These are phyloP conservation scores for Orgyia antiqua DNA, from an alignment of 2,888 invertebrate species.

Conservation along the genomic window DNA sequence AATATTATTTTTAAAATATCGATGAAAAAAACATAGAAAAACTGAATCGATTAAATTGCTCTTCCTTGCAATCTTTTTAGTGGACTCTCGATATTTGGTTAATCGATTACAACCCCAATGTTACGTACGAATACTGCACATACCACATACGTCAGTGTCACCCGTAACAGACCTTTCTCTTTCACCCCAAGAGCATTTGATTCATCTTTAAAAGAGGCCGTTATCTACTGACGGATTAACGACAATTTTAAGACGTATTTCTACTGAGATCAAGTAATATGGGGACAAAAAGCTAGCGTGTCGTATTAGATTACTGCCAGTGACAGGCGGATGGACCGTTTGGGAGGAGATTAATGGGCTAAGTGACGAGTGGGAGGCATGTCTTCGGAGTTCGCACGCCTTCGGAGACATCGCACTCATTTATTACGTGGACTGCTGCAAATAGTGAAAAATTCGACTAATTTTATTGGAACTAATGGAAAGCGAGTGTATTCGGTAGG, in stretches of 20 bases:
- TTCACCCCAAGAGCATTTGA: conserved; percentile 47
- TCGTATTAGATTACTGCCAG: conserved; percentile 75
- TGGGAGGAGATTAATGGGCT: conserved; percentile 70
- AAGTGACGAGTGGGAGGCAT: conserved; percentile 71
- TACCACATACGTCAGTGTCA: conserved; percentile 19
- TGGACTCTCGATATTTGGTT: too few species aligned
- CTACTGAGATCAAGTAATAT: conserved; percentile 61
- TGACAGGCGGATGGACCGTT: conserved; percentile 71
- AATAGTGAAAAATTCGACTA: conserved; percentile 59
- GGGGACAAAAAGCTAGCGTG: conserved; percentile 73
- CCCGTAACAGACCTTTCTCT: conserved; percentile 32
- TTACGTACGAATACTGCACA: conserved; percentile 20
- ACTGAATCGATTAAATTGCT: too few species aligned
- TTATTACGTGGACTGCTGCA: conserved; percentile 53
- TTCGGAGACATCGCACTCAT: conserved; percentile 50
- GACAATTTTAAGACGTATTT: conserved; percentile 61
- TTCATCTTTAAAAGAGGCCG: conserved; percentile 48
- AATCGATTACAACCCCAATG: conserved; percentile 16
- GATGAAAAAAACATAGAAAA: too few species aligned
- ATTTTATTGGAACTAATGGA: conserved; percentile 34
- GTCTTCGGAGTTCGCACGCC: conserved; percentile 38
- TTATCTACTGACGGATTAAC: conserved; percentile 59
- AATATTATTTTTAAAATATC: too few species aligned
- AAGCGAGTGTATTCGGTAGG: too few species aligned
- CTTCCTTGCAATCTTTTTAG: too few species aligned